A percentile compares a stretch with the other conserved stretches of the same genome.
phyloP scores from a whole-genome alignment of 2,113 vertebrate species.

The Eulemur rufifrons region DNA sequence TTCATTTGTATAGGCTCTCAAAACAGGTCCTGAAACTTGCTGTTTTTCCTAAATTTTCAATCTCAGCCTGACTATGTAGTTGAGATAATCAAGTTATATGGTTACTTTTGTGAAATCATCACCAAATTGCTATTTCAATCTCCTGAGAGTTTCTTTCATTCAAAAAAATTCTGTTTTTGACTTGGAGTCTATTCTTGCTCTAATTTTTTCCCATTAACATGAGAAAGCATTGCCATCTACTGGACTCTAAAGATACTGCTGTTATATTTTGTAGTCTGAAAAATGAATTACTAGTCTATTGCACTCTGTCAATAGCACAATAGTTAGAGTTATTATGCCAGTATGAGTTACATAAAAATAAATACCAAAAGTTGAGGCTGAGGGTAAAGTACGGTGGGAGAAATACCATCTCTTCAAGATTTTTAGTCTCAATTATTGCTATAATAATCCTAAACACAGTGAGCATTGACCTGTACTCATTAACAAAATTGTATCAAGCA shows the following conservation, averaged over 20 bases:
- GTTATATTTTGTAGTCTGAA: neutral
- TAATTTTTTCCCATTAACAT: slow-evolving; percentile 38
- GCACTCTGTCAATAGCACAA: neutral
- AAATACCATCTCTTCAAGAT: neutral
- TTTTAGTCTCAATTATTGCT: neutral
- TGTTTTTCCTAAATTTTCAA: neutral
- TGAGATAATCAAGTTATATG: neutral
- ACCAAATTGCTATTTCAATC: slow-evolving; percentile 24
- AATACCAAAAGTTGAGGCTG: neutral
- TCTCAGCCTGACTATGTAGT: neutral
- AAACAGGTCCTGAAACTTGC: neutral
- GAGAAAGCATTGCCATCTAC: slow-evolving; percentile 67
- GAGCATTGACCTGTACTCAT: neutral
- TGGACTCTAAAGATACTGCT: slow-evolving; percentile 50
- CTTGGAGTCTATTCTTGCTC: neutral
- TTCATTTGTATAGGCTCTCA: neutral
- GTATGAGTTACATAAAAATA: neutral
- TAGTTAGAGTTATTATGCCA: neutral
- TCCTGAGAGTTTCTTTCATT: neutral
- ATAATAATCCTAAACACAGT: neutral
- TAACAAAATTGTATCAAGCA: neutral
- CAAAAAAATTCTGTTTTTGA: neutral
- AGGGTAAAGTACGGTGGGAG: neutral
- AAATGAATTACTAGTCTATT: neutral
- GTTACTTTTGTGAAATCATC: slow-evolving; percentile 5